Evolutionary conservation across 2,113 vertebrate species (phyloP).

Genomic region (Sinocyclocheilus grahami): DNA sequence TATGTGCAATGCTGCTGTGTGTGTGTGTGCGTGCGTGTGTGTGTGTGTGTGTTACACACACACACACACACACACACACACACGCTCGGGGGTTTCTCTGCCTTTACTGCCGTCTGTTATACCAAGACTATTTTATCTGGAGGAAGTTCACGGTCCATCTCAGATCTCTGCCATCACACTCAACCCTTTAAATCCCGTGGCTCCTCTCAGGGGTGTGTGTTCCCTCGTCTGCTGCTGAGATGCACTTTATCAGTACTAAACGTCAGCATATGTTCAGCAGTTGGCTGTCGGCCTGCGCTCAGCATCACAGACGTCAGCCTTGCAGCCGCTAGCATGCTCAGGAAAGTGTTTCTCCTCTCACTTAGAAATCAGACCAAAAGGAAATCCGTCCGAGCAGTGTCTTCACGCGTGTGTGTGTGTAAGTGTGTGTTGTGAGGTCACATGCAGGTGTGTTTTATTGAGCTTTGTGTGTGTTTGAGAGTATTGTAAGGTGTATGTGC

Average conservation of each 20-base stretch:
- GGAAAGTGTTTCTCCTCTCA: too few species aligned
- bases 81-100: constrained; percentile 56
- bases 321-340: not conserved
- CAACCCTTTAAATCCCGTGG: not conserved
- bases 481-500: not conserved
- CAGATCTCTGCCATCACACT: not conserved
- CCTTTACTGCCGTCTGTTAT: constrained; percentile 74
- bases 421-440: not conserved
- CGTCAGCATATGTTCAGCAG: constrained; percentile 2
- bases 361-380: too few species aligned
- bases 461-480: not conserved
- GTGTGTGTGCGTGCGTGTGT: not conserved
- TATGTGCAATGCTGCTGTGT: not conserved
- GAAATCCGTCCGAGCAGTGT: too few species aligned
- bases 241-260: not conserved
- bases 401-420: too few species aligned
- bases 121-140: constrained; percentile 75
- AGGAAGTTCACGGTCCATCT: constrained; percentile 76
- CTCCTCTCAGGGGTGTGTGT: not conserved
- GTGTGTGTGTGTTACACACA: not conserved
- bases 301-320: too few species aligned
- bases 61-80: not conserved
- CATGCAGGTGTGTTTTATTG: not conserved
- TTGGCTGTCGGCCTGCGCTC: not conserved
- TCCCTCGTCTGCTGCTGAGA: not conserved